phyloP scores from a whole-genome alignment of 1,140 invertebrate genomes.

The Antheraea mylitta region DNA sequence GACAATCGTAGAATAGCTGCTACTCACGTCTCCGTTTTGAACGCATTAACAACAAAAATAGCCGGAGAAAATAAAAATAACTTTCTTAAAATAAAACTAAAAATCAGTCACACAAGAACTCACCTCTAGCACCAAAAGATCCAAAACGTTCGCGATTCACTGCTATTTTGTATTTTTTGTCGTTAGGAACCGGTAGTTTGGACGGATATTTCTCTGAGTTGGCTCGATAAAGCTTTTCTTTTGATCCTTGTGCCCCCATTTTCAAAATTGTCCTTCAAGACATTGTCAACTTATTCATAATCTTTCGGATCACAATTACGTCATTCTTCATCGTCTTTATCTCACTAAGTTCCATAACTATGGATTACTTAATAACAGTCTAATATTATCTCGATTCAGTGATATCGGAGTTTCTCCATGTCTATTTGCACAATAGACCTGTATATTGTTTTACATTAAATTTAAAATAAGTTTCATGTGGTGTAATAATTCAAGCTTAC shows the following conservation, averaged over 20 bases:
- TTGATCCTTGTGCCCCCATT: constrained; percentile 85
- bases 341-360: neutral
- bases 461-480: neutral
- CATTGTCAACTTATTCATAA: constrained; percentile 29
- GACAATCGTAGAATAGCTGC: too few relatives aligned
- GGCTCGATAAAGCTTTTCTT: constrained; percentile 82
- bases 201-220: constrained; percentile 80
- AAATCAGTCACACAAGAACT: constrained; percentile 26
- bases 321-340: neutral
- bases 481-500: neutral
- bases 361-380: neutral
- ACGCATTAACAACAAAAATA: neutral
- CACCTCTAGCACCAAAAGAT: constrained; percentile 79
- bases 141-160: constrained; percentile 80
- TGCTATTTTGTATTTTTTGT: constrained; percentile 75
- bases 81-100: neutral
- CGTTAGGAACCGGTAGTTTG: constrained; percentile 70
- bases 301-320: neutral
- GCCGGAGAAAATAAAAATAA: neutral
- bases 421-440: constrained; percentile 1
- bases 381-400: neutral
- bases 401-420: constrained; percentile 1
- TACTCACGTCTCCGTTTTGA: too few relatives aligned
- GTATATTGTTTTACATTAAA: neutral
- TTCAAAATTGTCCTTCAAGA: constrained; percentile 60